Evolutionary conservation across 2,113 vertebrate genomes (phyloP).

Genomic region (Plectropomus leopardus): DNA sequence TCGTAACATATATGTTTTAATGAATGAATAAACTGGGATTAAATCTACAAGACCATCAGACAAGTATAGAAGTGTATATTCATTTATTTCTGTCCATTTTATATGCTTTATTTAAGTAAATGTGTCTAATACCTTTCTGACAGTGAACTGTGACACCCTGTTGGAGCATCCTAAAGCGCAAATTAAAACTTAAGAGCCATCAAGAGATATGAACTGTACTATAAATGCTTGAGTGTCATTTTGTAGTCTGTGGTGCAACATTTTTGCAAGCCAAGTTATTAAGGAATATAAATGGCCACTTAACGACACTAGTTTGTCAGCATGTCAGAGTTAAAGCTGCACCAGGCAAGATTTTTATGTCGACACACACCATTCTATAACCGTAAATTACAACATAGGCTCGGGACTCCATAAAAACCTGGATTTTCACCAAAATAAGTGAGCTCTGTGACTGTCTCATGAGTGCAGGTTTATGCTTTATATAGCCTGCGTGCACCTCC

Average conservation of each 20-base stretch:
- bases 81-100: not conserved
- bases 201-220: not conserved
- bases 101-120: not conserved
- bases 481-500: too few species aligned
- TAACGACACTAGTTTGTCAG: slow-evolving; percentile 17
- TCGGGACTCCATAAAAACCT: not conserved
- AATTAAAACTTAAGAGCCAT: slow-evolving; percentile 1
- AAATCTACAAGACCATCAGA: not conserved
- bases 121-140: not conserved
- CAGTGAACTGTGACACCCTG: not conserved
- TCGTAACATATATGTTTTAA: not conserved
- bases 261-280: not conserved
- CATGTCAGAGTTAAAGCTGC: slow-evolving; percentile 26
- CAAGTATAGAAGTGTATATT: not conserved
- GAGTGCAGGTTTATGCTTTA: too few species aligned
- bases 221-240: not conserved
- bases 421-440: too few species aligned
- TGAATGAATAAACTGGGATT: not conserved
- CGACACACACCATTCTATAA: not conserved
- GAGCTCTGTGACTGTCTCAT: too few species aligned
- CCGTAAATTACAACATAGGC: not conserved
- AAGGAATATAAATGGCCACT: slow-evolving; percentile 23
- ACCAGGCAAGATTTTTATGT: slow-evolving; percentile 1
- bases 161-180: not conserved
- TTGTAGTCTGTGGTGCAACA: not conserved